A percentile compares a stretch with the other conserved stretches of the same genome.
phyloP scores from a whole-genome alignment of 2,888 invertebrate genomes.

The Villa cingulata region DNA sequence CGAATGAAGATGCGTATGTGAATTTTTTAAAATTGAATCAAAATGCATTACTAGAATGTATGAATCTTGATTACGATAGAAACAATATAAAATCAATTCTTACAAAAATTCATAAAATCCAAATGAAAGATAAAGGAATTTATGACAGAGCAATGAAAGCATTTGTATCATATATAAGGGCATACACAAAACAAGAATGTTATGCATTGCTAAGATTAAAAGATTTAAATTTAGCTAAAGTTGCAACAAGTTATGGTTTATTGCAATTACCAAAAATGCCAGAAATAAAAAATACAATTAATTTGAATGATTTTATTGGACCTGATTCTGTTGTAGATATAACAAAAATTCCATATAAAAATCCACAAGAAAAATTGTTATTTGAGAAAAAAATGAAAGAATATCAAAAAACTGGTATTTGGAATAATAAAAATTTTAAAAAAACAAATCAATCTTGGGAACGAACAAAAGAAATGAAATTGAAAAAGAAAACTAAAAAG shows the following conservation, averaged over 20 bases:
- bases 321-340: constrained; percentile 50
- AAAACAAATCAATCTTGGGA: constrained; percentile 59
- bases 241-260: constrained; percentile 83
- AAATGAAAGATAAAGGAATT: constrained; percentile 56
- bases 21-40: constrained; percentile 84
- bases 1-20: constrained; percentile 78
- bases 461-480: constrained; percentile 47
- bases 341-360: constrained; percentile 61
- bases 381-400: constrained; percentile 56
- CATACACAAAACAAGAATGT: constrained; percentile 94
- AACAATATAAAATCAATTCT: constrained; percentile 34
- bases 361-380: constrained; percentile 62
- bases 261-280: constrained; percentile 90
- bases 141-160: constrained; percentile 83
- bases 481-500: constrained; percentile 39
- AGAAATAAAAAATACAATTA: constrained; percentile 66
- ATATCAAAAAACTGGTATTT: constrained; percentile 59
- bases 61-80: constrained; percentile 20
- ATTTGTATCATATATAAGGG: constrained; percentile 88
- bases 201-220: constrained; percentile 73
- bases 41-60: constrained; percentile 50
- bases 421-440: constrained; percentile 47
- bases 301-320: constrained; percentile 34
- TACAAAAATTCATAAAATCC: constrained; percentile 47
- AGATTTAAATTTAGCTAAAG: constrained; percentile 68